These are phyloP conservation scores for Chrysolina oricalcia DNA, from an alignment of 2,888 invertebrate species.

Conservation along the genomic window DNA sequence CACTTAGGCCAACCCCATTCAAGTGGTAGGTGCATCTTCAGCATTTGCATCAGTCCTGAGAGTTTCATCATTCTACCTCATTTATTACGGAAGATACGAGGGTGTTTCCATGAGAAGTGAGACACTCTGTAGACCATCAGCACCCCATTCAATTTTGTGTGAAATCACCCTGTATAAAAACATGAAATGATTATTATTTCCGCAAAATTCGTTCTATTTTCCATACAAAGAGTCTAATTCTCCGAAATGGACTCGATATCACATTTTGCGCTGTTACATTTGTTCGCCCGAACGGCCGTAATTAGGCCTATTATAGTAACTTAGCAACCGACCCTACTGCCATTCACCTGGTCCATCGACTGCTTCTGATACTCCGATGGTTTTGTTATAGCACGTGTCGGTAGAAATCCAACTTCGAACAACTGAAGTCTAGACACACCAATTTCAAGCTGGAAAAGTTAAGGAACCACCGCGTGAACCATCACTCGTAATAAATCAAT, in stretches of 20 bases:
- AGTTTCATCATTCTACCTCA: too few relatives aligned
- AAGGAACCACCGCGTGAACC: constrained; percentile 43
- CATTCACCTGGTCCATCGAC: constrained; percentile 11
- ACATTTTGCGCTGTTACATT: constrained; percentile 16
- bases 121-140: too few relatives aligned
- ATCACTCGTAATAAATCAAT: constrained; percentile 50
- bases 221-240: background rate
- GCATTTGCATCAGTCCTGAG: too few relatives aligned
- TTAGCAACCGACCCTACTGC: background rate
- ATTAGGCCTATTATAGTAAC: constrained; percentile 11
- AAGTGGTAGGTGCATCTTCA: too few relatives aligned
- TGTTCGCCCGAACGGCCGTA: background rate
- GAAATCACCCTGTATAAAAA: too few relatives aligned
- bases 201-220: background rate
- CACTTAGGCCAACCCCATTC: too few relatives aligned
- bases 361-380: background rate
- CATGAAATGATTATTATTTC: too few relatives aligned
- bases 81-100: too few relatives aligned
- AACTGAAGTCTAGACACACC: constrained; percentile 7
- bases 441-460: constrained; percentile 39
- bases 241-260: background rate
- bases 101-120: too few relatives aligned
- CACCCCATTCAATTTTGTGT: too few relatives aligned
- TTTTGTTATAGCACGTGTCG: background rate
- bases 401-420: background rate